phyloP scores from a whole-genome alignment of 2,113 vertebrate species.

The Ciconia maguari region DNA sequence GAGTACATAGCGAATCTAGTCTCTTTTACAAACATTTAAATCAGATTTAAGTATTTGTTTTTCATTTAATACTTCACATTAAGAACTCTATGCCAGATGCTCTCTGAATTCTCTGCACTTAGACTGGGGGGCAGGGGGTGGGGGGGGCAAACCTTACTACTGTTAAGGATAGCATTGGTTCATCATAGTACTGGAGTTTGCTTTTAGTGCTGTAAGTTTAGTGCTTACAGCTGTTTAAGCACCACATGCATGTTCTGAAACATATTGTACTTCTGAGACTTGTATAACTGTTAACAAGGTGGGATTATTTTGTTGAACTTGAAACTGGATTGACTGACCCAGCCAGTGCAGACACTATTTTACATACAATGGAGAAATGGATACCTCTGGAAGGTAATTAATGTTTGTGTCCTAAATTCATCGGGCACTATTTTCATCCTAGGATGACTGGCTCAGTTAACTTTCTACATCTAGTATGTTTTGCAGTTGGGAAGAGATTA shows the following conservation, averaged over 20 bases:
- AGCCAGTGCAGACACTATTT: neutral
- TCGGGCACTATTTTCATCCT: neutral
- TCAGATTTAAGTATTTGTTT: neutral
- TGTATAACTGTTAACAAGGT: neutral
- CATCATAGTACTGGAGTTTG: neutral
- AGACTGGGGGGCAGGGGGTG: fast-evolving
- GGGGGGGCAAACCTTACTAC: neutral
- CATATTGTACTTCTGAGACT: neutral
- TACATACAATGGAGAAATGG: neutral
- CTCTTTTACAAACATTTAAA: neutral
- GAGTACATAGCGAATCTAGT: neutral
- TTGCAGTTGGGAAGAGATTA: neutral
- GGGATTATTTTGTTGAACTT: neutral
- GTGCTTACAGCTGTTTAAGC: neutral
- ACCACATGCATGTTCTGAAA: neutral
- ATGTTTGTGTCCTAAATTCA: neutral
- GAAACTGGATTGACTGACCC: neutral
- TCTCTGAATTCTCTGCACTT: neutral
- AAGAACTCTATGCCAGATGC: neutral
- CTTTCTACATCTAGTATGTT: neutral
- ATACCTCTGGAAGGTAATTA: neutral
- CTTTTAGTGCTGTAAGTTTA: neutral
- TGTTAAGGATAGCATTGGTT: neutral
- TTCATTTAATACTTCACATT: neutral
- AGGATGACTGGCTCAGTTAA: neutral